Evolutionary conservation across 2,888 invertebrate genomes (phyloP).

Genomic region (Tenthredo amoena): DNA sequence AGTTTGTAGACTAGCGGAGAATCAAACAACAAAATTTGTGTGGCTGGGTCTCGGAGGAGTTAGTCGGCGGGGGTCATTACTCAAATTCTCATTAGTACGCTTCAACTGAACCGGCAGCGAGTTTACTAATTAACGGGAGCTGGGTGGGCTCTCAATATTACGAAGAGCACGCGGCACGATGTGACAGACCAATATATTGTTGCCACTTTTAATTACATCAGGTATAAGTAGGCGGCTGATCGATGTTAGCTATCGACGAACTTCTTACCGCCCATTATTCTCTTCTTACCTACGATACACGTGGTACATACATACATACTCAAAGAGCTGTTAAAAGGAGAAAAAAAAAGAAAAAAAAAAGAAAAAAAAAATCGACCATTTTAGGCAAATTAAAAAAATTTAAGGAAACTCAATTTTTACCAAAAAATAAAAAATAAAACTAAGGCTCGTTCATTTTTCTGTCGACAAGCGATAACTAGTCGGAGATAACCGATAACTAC

Average conservation of each 20-base stretch:
- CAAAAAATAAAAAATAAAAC: not conserved
- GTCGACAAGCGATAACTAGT: conserved; percentile 21
- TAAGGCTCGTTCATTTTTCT: not conserved
- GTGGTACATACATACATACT: not conserved
- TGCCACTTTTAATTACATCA: conserved; percentile 67
- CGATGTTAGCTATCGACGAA: conserved; percentile 56
- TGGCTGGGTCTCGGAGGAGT: conserved; percentile 57
- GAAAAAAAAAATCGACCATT: not conserved
- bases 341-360: not conserved
- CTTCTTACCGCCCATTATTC: not conserved
- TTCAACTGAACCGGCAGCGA: conserved; percentile 69
- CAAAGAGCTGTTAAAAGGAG: not conserved
- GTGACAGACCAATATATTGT: conserved; percentile 67
- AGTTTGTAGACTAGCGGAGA: conserved; percentile 16
- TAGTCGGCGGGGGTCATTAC: conserved; percentile 70
- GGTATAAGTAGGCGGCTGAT: conserved; percentile 63
- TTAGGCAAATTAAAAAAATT: not conserved
- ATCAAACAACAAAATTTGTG: conserved; percentile 47
- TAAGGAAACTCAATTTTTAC: not conserved
- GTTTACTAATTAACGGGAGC: conserved; percentile 74
- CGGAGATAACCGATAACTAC: not conserved
- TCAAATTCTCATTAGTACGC: conserved; percentile 74
- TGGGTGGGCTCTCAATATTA: conserved; percentile 69
- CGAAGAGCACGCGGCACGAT: conserved; percentile 45
- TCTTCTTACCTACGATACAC: not conserved